Evolutionary conservation across 2,797 vertebrate species (phyloP), one percentile per base, ranked within the genome.

Genomic region (Melanotaenia parkinsoni): DNA sequence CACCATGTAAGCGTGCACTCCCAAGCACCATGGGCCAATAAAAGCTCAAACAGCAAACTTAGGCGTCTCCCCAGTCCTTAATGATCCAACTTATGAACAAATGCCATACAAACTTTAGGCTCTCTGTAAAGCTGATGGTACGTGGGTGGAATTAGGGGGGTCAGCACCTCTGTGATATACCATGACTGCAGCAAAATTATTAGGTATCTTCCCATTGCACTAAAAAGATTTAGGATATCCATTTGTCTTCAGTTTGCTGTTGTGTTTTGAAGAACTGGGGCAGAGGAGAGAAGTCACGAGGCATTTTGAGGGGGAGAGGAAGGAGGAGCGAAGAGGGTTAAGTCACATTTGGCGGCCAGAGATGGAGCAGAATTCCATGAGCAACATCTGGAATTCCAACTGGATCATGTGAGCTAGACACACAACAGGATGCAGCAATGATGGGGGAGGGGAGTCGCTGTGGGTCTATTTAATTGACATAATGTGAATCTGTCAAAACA

Each of bases 331-430:
- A 67, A 63, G 70, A 77, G 85, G 69, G 82, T 83, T 79, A 82
- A 89, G 79, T 90, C 89, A 86, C 89, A 90, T 92, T 91, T 88
- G 83, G 90, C 92, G 86, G 86, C 90, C 91, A 93, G 82, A 88
- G 86, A 91, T 90, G 84, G 81, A 90, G 90, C 81, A 91, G 91
- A 91, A 93, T 94, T 94, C 91, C 92, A 91, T 89, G 84, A 92
- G 64, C 89, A 93, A 93, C 94, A 95, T 95, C 94, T 95, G 94
- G 94, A 93, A 93, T 93, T 92, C 87, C 82, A 72, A 92, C 90
- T 91, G 91, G 84, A 88, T 93, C 86, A 83, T 77, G 83, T 85
- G 75, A 69, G 80, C 84, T 85, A 86, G 79, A 81, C 76, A 65
- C 81, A 70, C 86, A 84, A 83, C 74, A 38, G 81, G 84, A 85